Evolutionary conservation across 2,888 invertebrate genomes (phyloP).

Genomic region (Erannis defoliaria): DNA sequence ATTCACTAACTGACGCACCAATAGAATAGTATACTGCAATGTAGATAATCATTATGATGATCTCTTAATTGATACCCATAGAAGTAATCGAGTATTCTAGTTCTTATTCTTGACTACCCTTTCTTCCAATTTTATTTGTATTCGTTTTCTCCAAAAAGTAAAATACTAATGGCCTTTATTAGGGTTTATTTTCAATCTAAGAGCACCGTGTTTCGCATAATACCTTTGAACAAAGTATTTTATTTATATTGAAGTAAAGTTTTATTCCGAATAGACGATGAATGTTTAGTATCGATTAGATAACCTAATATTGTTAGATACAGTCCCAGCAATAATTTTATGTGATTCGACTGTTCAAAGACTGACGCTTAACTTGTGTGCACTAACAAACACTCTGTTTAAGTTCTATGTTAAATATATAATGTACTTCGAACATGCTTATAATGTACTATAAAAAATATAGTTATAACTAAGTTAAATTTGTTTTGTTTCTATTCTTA

Average conservation of each 20-base stretch:
- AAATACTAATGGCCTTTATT: slow-evolving; percentile 1
- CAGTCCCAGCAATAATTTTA: slow-evolving; percentile 79
- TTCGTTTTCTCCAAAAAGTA: background rate
- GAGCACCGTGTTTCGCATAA: slow-evolving; percentile 35
- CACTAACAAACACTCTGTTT: slow-evolving; percentile 63
- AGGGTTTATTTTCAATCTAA: slow-evolving; percentile 16
- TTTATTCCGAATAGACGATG: slow-evolving; percentile 24
- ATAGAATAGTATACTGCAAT: slow-evolving; percentile 70
- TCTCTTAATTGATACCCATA: slow-evolving; percentile 33
- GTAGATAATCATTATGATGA: slow-evolving; percentile 50
- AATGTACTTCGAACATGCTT: slow-evolving; percentile 48
- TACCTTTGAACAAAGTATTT: slow-evolving; percentile 34
- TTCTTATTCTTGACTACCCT: slow-evolving; percentile 23
- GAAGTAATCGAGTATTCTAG: slow-evolving; percentile 23
- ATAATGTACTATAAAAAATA: slow-evolving; percentile 41
- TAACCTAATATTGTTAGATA: slow-evolving; percentile 51
- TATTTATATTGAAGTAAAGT: slow-evolving; percentile 3
- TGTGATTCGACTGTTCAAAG: slow-evolving; percentile 81
- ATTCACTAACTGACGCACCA: slow-evolving; percentile 67
- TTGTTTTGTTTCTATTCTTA: background rate
- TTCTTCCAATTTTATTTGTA: slow-evolving; percentile 24
- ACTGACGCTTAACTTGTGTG: slow-evolving; percentile 76
- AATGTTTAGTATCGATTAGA: slow-evolving; percentile 41
- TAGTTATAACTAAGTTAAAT: slow-evolving; percentile 42
- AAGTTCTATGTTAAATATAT: slow-evolving; percentile 52